A percentile compares a stretch with the other conserved stretches of the same genome.
Evolutionary conservation across 2,113 vertebrate species (phyloP).

Genomic region (Etheostoma spectabile): DNA sequence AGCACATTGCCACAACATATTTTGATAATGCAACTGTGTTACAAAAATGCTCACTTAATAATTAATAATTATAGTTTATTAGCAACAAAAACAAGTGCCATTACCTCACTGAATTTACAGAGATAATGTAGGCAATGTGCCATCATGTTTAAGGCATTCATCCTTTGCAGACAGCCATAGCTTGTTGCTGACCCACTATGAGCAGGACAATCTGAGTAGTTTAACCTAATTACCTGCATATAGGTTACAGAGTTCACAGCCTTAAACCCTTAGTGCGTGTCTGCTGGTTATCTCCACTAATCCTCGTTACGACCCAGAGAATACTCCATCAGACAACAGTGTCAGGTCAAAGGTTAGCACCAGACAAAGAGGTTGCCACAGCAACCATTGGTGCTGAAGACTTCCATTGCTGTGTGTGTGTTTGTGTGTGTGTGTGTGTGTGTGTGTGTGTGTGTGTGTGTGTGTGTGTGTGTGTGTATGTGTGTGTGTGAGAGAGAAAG

Average conservation of each 20-base stretch:
- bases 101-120: conserved; percentile 4
- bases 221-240: conserved; percentile 74
- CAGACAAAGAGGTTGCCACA: conserved; percentile 69
- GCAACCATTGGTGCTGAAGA: conserved; percentile 60
- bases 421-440: neutral
- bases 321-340: conserved; percentile 65
- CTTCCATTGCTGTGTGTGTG: conserved; percentile 39
- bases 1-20: neutral
- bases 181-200: conserved; percentile 40
- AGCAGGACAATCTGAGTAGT: conserved; percentile 38
- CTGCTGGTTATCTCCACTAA: conserved; percentile 74
- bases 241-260: conserved; percentile 69
- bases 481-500: neutral
- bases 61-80: neutral
- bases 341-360: conserved; percentile 72
- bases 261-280: conserved; percentile 55
- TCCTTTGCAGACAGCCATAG: neutral
- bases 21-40: neutral
- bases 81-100: neutral
- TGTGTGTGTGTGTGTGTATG: neutral
- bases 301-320: conserved; percentile 72
- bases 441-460: neutral
- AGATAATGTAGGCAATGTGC: neutral
- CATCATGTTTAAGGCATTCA: neutral
- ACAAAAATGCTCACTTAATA: neutral